These are phyloP conservation scores for Willisornis vidua DNA, from an alignment of 2,113 vertebrate genomes.

Conservation along the genomic window DNA sequence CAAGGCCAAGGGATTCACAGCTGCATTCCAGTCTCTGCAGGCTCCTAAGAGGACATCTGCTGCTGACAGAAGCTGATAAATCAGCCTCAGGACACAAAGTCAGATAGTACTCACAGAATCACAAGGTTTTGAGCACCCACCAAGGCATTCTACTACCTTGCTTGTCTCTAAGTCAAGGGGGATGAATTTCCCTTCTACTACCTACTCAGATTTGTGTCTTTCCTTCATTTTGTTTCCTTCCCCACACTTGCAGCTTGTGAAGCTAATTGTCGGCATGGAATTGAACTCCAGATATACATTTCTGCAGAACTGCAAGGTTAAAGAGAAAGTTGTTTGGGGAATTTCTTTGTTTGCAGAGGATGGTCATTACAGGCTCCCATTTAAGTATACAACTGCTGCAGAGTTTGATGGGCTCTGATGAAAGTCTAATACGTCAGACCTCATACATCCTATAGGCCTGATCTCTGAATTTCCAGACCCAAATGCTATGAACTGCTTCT, in stretches of 20 bases:
- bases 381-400: not conserved
- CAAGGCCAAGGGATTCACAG: slow-evolving; percentile 2
- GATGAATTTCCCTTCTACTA: not conserved
- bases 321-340: not conserved
- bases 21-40: not conserved
- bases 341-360: not conserved
- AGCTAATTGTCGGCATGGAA: not conserved
- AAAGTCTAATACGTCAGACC: not conserved
- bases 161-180: not conserved
- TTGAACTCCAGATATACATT: not conserved
- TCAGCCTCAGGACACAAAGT: not conserved
- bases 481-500: not conserved
- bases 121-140: not conserved
- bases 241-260: not conserved
- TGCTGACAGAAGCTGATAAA: slow-evolving; percentile 1
- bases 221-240: not conserved
- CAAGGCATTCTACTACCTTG: not conserved
- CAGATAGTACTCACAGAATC: not conserved
- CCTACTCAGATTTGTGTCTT: not conserved
- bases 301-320: not conserved
- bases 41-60: slow-evolving; percentile 39
- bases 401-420: not conserved
- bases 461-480: not conserved
- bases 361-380: not conserved
- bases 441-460: not conserved